A percentile compares a stretch with the other conserved stretches of the same genome.
Conservation (phyloP, 2,113 vertebrate genomes). For the Ranitomeya imitator region DNA sequence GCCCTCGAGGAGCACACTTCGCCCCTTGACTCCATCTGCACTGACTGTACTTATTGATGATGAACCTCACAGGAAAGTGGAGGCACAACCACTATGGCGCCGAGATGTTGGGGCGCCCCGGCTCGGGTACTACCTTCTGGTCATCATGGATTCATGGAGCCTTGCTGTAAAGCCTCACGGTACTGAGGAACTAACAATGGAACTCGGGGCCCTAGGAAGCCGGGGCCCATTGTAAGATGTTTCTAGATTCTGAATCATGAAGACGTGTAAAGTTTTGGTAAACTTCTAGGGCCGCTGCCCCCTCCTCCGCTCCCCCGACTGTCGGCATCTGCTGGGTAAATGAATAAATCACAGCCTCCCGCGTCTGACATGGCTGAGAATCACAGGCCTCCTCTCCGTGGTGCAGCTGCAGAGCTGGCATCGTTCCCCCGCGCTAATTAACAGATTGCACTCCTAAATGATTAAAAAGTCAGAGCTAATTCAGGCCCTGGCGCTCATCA, state of each 20-base stretch:
- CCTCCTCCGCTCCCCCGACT: constrained; percentile 43
- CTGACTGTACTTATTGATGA: too few species aligned
- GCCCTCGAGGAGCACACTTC: too few species aligned
- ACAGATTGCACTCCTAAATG: constrained; percentile 80
- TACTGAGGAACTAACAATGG: too few species aligned
- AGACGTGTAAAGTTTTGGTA: background rate
- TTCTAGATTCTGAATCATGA: background rate
- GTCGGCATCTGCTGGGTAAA: constrained; percentile 53
- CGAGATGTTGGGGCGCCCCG: too few species aligned
- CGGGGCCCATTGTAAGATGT: background rate
- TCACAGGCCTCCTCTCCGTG: constrained; percentile 73
- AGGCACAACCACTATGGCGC: too few species aligned
- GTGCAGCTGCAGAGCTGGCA: constrained; percentile 74
- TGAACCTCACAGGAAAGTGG: too few species aligned
- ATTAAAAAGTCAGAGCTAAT: constrained; percentile 78
- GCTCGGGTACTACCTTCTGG: too few species aligned
- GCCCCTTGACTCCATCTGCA: too few species aligned
- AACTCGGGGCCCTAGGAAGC: too few species aligned
- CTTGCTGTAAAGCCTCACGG: too few species aligned
- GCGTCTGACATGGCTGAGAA: constrained; percentile 59
- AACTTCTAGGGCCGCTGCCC: constrained; percentile 60
- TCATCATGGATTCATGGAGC: too few species aligned
- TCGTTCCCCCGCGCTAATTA: constrained; percentile 76
- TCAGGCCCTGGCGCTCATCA: constrained; percentile 73
- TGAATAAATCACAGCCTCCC: constrained; percentile 61